Evolutionary conservation across 64 coral and sea anemone genomes (phyloP).

Genomic region (Anthopleura sola): DNA sequence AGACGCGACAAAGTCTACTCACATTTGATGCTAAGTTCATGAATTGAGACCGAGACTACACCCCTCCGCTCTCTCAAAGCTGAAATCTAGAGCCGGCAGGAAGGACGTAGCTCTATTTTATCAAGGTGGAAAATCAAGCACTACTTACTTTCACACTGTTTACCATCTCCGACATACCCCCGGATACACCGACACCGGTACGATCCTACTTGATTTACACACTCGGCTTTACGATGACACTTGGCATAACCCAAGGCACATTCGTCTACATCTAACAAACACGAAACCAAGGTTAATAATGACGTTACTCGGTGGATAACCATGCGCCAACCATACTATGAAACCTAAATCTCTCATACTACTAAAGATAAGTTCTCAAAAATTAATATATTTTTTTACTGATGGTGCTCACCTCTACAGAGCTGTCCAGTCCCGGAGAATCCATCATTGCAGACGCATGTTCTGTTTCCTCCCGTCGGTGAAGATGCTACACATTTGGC

Average conservation of each 20-base stretch:
- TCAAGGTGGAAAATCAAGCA: neutral
- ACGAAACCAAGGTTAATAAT: neutral
- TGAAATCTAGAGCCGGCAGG: too few species aligned
- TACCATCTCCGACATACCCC: conserved; percentile 55
- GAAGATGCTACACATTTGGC: conserved; percentile 14
- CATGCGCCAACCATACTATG: neutral
- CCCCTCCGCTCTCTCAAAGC: too few species aligned
- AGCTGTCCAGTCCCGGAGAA: neutral
- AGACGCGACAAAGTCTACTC: too few species aligned
- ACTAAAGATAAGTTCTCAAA: neutral
- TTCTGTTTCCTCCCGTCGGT: neutral
- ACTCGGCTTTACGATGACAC: conserved; percentile 51
- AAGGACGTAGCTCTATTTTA: too few species aligned
- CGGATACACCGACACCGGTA: conserved; percentile 38
- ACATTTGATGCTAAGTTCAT: too few species aligned
- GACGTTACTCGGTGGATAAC: neutral
- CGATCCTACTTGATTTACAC: conserved; percentile 47
- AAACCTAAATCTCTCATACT: neutral
- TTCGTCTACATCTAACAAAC: conserved; percentile 51
- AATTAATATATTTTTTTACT: neutral
- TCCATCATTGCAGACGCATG: conserved; percentile 5
- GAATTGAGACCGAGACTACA: too few species aligned
- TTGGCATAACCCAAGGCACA: conserved; percentile 17
- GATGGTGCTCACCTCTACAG: neutral
- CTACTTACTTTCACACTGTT: conserved; percentile 36